These are phyloP conservation scores for Microctonus brassicae DNA, from an alignment of 2,888 invertebrate species.

Conservation along the genomic window DNA sequence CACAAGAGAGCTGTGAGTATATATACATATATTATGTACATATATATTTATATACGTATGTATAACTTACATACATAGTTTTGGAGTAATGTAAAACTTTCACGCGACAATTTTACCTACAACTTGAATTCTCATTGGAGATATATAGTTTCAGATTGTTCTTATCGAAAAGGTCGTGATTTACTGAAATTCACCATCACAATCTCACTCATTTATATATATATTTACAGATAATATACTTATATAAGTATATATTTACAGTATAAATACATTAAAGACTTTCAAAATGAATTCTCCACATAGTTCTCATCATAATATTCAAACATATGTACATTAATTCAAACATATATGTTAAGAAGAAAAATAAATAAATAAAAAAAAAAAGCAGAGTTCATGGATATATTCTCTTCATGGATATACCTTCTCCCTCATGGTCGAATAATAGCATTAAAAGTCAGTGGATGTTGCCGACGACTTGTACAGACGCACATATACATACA, in stretches of 20 bases:
- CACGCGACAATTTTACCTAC: slow-evolving; percentile 38
- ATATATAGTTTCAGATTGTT: slow-evolving; percentile 14
- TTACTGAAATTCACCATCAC: slow-evolving; percentile 37
- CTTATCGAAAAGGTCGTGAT: slow-evolving; percentile 37
- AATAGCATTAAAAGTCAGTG: slow-evolving; percentile 54
- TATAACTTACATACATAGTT: too few species aligned
- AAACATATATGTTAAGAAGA: slow-evolving; percentile 4
- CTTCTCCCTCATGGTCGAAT: neutral
- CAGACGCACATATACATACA: slow-evolving; percentile 8
- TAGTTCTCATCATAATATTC: slow-evolving; percentile 16
- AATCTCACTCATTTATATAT: neutral
- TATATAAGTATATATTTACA: neutral
- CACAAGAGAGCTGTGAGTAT: too few species aligned
- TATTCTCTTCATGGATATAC: neutral
- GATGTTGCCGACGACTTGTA: slow-evolving; percentile 27
- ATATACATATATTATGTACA: too few species aligned
- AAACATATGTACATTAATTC: neutral
- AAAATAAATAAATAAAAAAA: slow-evolving; percentile 48
- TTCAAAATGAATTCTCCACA: neutral
- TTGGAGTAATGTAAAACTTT: neutral
- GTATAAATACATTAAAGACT: neutral
- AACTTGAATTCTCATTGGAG: slow-evolving; percentile 33
- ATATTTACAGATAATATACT: too few species aligned
- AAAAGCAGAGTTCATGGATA: slow-evolving; percentile 30
- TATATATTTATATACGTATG: too few species aligned